Evolutionary conservation across 2,113 vertebrate species (phyloP).

Genomic region (Coptodon bakossiorum): DNA sequence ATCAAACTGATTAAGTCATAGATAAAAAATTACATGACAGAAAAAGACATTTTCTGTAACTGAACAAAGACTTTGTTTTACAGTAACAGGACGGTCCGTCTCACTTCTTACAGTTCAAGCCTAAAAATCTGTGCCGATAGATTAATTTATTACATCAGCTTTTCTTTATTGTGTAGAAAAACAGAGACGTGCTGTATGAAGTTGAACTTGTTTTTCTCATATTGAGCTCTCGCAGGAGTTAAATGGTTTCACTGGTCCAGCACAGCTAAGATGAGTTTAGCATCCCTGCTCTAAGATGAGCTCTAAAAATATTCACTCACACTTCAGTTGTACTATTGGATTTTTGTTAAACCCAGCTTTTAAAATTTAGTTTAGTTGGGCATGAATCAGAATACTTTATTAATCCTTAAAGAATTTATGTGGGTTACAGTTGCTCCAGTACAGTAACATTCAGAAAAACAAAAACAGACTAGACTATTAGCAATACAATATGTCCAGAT

Average conservation of each 20-base stretch:
- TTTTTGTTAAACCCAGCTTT: neutral
- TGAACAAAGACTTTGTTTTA: neutral
- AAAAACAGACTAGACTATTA: neutral
- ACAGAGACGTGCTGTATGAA: fast-evolving
- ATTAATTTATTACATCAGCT: fast-evolving
- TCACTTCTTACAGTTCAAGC: neutral
- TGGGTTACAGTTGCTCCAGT: neutral
- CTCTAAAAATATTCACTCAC: neutral
- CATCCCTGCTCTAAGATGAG: neutral
- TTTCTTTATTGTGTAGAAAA: neutral
- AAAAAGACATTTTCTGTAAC: neutral
- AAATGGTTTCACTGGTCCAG: neutral
- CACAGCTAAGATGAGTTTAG: fast-evolving
- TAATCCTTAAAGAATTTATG: neutral
- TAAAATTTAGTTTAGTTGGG: fast-evolving
- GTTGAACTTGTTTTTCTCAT: neutral
- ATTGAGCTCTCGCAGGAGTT: fast-evolving
- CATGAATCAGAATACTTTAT: fast-evolving
- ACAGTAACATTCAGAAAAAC: neutral
- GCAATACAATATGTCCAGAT: no score
- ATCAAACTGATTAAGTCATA: fast-evolving
- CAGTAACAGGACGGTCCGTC: neutral
- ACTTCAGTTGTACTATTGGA: fast-evolving
- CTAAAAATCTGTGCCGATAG: neutral
- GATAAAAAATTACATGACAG: neutral